A percentile compares a stretch with the other conserved stretches of the same genome.
Evolutionary conservation across 2,113 vertebrate species (phyloP).

Genomic region (Pterophyllum scalare): DNA sequence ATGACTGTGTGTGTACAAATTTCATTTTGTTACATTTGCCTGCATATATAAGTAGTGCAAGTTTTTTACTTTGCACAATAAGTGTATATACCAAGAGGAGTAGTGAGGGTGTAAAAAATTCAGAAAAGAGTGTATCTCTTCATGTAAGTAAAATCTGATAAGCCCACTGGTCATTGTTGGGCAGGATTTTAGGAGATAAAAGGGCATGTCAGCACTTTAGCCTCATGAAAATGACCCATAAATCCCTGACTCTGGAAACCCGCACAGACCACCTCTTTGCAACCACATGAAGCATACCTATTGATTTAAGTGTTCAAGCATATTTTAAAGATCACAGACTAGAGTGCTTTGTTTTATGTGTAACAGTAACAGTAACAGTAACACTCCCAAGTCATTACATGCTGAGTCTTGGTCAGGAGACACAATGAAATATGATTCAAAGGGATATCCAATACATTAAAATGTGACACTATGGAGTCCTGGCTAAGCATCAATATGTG

Average conservation of each 20-base stretch:
- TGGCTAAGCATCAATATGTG: not conserved
- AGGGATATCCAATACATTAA: not conserved
- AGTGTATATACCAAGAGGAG: not conserved
- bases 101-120: not conserved
- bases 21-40: not conserved
- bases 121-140: not conserved
- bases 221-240: conserved; percentile 53
- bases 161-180: conserved; percentile 6
- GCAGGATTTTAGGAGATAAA: conserved; percentile 40
- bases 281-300: conserved; percentile 52
- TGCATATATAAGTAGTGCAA: not conserved
- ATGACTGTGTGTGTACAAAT: not conserved
- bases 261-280: conserved; percentile 53
- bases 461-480: not conserved
- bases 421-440: not conserved
- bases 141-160: conserved; percentile 67
- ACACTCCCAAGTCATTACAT: not conserved
- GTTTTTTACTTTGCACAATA: not conserved
- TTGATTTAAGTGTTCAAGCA: conserved; percentile 60
- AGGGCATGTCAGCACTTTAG: conserved; percentile 71
- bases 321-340: conserved; percentile 14
- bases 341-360: not conserved
- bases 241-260: conserved; percentile 74
- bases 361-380: not conserved
- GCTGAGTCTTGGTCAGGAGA: not conserved